These are phyloP conservation scores for Threskiornis aethiopicus DNA, from an alignment of 2,797 vertebrate genomes.

Conservation along the genomic window DNA sequence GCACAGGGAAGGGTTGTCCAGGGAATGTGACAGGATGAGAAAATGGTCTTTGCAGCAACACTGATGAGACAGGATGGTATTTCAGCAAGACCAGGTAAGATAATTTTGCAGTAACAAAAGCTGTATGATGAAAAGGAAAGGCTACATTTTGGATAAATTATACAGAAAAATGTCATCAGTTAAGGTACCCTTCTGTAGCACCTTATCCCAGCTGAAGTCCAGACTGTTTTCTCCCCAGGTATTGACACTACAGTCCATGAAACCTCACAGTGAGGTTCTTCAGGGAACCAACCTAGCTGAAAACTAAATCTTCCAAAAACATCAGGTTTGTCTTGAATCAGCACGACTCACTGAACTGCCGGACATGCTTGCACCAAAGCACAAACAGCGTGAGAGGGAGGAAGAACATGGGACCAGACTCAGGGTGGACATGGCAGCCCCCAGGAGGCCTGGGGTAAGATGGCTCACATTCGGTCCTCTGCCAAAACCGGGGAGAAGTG, in stretches of 20 bases:
- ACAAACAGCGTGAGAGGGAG: background rate
- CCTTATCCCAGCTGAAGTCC: background rate
- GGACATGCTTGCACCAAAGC: background rate
- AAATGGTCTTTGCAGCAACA: background rate
- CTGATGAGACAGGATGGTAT: background rate
- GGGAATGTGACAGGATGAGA: background rate
- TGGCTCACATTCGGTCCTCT: background rate
- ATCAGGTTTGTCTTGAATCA: background rate
- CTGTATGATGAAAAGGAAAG: background rate
- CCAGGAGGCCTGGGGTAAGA: background rate
- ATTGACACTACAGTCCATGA: background rate
- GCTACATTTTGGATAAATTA: background rate
- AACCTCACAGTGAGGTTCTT: background rate
- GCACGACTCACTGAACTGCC: background rate
- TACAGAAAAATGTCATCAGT: background rate
- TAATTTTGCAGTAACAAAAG: background rate
- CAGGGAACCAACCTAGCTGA: background rate
- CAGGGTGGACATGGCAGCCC: background rate
- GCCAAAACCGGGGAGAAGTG: background rate
- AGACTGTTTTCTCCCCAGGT: background rate
- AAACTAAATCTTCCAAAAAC: background rate
- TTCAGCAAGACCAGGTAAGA: background rate
- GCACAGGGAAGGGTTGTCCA: rapidly evolving
- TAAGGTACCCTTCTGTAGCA: background rate
- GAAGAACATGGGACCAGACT: background rate